A percentile compares a stretch with the other conserved stretches of the same genome.
Conservation (phyloP, 2,113 vertebrate species). For the Sula dactylatra region DNA sequence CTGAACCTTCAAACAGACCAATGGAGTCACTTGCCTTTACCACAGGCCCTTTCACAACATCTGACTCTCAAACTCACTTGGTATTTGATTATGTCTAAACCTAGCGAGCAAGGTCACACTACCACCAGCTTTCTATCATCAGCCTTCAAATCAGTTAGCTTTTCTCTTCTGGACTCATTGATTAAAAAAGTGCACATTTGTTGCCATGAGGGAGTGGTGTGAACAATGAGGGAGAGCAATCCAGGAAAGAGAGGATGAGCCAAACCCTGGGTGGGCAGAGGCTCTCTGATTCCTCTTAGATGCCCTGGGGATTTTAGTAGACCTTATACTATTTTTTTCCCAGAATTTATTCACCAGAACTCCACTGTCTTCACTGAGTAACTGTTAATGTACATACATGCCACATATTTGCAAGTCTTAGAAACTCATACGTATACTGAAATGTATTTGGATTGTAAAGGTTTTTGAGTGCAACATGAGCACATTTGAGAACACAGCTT, state of each 20-base stretch:
- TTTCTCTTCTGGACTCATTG: background rate
- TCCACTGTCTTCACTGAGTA: background rate
- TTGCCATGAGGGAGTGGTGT: background rate
- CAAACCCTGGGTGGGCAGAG: background rate
- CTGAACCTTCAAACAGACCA: background rate
- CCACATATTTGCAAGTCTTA: background rate
- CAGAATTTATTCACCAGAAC: background rate
- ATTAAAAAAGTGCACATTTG: background rate
- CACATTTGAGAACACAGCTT: background rate
- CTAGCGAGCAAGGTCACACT: fast-evolving
- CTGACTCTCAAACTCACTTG: background rate
- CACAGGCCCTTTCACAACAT: background rate
- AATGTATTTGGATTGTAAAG: background rate
- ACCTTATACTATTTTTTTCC: background rate
- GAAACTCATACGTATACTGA: background rate
- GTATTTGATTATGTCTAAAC: background rate
- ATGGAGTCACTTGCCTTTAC: background rate
- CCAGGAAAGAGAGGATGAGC: background rate
- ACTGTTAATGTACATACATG: background rate
- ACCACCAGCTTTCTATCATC: background rate
- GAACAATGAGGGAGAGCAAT: background rate
- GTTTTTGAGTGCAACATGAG: background rate
- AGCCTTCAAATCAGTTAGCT: background rate
- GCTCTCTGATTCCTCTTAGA: background rate
- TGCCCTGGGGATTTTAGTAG: background rate